phyloP scores from a whole-genome alignment of 2,888 invertebrate species.

The Exephanes ischioxanthus region DNA sequence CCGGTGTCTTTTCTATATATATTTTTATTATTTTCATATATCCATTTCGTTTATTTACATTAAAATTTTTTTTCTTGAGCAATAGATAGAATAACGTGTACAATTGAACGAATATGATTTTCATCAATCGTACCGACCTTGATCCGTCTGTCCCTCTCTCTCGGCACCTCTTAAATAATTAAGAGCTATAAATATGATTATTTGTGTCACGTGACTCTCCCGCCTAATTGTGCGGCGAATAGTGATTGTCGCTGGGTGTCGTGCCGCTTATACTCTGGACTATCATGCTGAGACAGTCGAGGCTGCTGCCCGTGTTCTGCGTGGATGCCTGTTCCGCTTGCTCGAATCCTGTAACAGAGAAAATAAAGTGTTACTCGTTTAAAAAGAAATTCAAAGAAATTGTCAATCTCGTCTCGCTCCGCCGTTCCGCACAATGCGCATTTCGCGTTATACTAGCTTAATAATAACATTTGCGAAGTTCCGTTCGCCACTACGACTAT shows the following conservation, averaged over 20 bases:
- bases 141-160: background rate
- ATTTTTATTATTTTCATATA: slow-evolving; percentile 54
- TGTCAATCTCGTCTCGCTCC: slow-evolving; percentile 13
- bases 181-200: slow-evolving; percentile 58
- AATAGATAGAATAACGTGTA: slow-evolving; percentile 46
- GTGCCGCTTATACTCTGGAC: slow-evolving; percentile 89
- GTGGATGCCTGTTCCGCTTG: slow-evolving; percentile 74
- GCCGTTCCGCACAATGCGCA: background rate
- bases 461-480: slow-evolving; percentile 47
- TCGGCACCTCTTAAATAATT: slow-evolving; percentile 52
- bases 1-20: slow-evolving; percentile 2
- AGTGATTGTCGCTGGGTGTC: slow-evolving; percentile 78
- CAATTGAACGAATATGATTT: slow-evolving; percentile 43
- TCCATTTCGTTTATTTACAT: slow-evolving; percentile 56
- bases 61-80: slow-evolving; percentile 50
- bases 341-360: slow-evolving; percentile 79
- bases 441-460: background rate
- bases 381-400: slow-evolving; percentile 30
- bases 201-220: slow-evolving; percentile 24
- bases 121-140: slow-evolving; percentile 24
- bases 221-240: slow-evolving; percentile 76
- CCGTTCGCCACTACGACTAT: slow-evolving; percentile 4
- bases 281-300: slow-evolving; percentile 90
- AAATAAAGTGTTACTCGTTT: slow-evolving; percentile 26
- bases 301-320: slow-evolving; percentile 86